Evolutionary conservation across 2,797 vertebrate genomes (phyloP), one percentile per base, ranked within the genome.

Genomic region (Lerista edwardsae): DNA sequence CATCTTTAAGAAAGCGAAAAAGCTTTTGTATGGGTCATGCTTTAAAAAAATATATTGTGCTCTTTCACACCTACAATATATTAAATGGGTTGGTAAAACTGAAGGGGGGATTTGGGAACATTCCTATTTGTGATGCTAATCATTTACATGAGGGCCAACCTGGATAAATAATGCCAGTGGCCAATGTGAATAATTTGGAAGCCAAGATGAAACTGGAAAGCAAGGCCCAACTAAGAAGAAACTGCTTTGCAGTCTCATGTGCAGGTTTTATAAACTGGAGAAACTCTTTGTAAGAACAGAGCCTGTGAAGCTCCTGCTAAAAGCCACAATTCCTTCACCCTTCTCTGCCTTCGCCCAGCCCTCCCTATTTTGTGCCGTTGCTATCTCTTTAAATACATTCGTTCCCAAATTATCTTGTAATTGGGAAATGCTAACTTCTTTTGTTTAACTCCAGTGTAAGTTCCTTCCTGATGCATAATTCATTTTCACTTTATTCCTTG

Each of bases 371-470:
- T 89, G 90, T 90, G 93, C 94, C 89, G 83, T 94, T 93, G 93
- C 93, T 95, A 95, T 95, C 95, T 95, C 91, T 95, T 96, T 94
- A 96, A 95, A 96, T 92, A 88, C 93, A 94, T 95, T 95, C 89
- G 85, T 93, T 94, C 93, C 88, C 96, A 96, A 96, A 96, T 96
- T 95, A 96, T 94, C 94, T 94, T 95, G 93, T 95, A 96, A 94
- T 96, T 94, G 95, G 92, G 91, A 96, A 94, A 94, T 95, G 95
- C 95, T 96, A 94, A 96, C 96, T 93, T 95, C 94, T 96, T 92
- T 94, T 96, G 95, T 95, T 94, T 96, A 80, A 96, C 93, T 96
- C 92, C 94, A 94, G 95, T 94, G 90, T 94, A 95, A 93, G 94
- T 95, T 95, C 86, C 83, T 93, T 94, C 80, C 88, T 95, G 88